Evolutionary conservation across 2,113 vertebrate genomes (phyloP).

Genomic region (Gopherus evgoodei): DNA sequence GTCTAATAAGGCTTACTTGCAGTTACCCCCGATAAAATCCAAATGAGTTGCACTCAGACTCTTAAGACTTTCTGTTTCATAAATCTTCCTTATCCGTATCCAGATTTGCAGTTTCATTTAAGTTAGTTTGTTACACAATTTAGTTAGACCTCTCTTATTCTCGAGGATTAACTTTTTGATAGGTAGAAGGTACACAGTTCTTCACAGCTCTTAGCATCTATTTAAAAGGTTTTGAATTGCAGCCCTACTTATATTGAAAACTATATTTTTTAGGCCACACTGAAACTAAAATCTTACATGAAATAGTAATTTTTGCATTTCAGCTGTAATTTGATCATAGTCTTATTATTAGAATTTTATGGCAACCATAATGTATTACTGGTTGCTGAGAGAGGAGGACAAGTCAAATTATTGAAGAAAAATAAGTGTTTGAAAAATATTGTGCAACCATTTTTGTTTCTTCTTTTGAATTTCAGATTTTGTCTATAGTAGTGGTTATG

Average conservation of each 20-base stretch:
- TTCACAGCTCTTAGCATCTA: neutral
- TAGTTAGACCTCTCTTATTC: neutral
- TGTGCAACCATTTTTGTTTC: neutral
- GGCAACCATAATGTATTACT: neutral
- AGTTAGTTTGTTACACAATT: slow-evolving; percentile 11
- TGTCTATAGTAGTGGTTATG: neutral
- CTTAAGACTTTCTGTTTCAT: slow-evolving; percentile 15
- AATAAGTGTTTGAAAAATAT: neutral
- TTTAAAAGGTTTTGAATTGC: neutral
- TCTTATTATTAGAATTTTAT: neutral
- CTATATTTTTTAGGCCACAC: neutral
- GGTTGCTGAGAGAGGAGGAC: neutral
- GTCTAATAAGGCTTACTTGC: slow-evolving; percentile 50
- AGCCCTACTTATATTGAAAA: neutral
- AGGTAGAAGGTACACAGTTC: neutral
- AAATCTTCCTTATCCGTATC: neutral
- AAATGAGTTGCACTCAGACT: slow-evolving; percentile 24
- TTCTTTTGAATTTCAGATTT: neutral
- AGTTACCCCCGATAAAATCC: slow-evolving; percentile 58
- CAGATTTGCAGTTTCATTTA: slow-evolving; percentile 40
- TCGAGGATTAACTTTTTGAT: neutral
- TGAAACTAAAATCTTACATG: neutral
- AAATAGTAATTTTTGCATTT: neutral
- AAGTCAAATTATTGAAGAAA: neutral
- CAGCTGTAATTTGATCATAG: neutral